A percentile compares a stretch with the other conserved stretches of the same genome.
Evolutionary conservation across 2,797 vertebrate genomes (phyloP).

Genomic region (Lagodon rhomboides): DNA sequence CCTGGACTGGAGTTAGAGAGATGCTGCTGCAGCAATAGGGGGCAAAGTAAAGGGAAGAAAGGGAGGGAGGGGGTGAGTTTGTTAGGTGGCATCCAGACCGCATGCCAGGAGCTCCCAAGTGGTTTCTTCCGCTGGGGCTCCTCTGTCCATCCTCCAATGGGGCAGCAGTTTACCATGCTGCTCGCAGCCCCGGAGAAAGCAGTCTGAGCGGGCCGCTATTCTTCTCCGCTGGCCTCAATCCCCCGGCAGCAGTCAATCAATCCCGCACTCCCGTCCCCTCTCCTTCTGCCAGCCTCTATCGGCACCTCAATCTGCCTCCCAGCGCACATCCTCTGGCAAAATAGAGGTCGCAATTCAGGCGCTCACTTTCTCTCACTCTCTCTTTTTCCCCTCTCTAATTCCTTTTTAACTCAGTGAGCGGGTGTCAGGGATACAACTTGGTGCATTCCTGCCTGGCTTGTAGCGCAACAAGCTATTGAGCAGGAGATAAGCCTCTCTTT

Average conservation of each 20-base stretch:
- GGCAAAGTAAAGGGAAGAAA: conserved; percentile 51
- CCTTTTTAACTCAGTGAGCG: conserved; percentile 84
- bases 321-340: conserved; percentile 85
- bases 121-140: conserved; percentile 74
- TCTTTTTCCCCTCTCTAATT: conserved; percentile 77
- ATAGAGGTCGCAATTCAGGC: conserved; percentile 79
- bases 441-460: conserved; percentile 92
- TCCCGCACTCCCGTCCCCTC: conserved; percentile 63
- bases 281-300: conserved; percentile 75
- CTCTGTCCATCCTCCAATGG: conserved; percentile 67
- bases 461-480: conserved; percentile 97
- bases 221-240: conserved; percentile 77
- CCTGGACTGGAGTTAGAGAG: conserved; percentile 77
- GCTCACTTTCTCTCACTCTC: conserved; percentile 77
- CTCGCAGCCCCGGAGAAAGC: conserved; percentile 61
- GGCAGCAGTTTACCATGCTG: conserved; percentile 80
- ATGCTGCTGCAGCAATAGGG: conserved; percentile 73
- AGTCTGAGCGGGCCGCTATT: conserved; percentile 71
- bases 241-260: conserved; percentile 77
- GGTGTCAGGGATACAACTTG: conserved; percentile 87
- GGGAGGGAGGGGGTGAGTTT: conserved; percentile 47
- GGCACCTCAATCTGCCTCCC: conserved; percentile 74
- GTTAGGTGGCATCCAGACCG: conserved; percentile 72
- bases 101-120: conserved; percentile 73
- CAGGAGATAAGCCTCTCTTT: conserved; percentile 98